phyloP scores from a whole-genome alignment of 2,888 invertebrate genomes.

The Glyphotaelius pellucidus region DNA sequence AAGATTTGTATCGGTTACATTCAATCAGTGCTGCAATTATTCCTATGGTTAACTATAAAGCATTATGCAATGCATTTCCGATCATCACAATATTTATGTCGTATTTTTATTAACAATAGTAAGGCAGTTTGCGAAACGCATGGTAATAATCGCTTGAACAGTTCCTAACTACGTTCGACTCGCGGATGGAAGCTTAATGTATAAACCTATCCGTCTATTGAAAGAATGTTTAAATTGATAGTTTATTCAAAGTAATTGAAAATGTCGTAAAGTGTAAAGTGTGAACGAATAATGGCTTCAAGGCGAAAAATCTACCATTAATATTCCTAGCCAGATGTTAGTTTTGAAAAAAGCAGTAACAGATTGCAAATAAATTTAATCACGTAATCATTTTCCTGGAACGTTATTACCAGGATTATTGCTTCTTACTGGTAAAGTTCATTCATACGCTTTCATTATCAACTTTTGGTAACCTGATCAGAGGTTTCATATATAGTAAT shows the following conservation, averaged over 20 bases:
- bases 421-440: not conserved
- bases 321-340: conserved; percentile 43
- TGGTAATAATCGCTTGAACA: not conserved
- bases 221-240: not conserved
- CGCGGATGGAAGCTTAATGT: not conserved
- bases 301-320: conserved; percentile 47
- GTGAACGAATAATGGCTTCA: not conserved
- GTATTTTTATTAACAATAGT: not conserved
- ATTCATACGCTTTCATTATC: conserved; percentile 41
- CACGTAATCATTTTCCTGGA: conserved; percentile 48
- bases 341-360: conserved; percentile 21
- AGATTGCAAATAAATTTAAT: conserved; percentile 39
- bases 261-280: not conserved
- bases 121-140: not conserved
- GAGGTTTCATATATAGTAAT: conserved; percentile 8
- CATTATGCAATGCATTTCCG: not conserved
- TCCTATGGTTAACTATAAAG: not conserved
- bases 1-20: no score
- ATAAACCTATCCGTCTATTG: not conserved
- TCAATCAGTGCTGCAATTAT: not conserved
- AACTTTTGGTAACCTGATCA: conserved; percentile 34
- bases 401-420: not conserved
- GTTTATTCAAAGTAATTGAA: conserved; percentile 1
- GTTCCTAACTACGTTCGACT: not conserved
- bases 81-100: not conserved